Evolutionary conservation across 2,888 invertebrate species (phyloP).

Genomic region (Gortyna flavago): DNA sequence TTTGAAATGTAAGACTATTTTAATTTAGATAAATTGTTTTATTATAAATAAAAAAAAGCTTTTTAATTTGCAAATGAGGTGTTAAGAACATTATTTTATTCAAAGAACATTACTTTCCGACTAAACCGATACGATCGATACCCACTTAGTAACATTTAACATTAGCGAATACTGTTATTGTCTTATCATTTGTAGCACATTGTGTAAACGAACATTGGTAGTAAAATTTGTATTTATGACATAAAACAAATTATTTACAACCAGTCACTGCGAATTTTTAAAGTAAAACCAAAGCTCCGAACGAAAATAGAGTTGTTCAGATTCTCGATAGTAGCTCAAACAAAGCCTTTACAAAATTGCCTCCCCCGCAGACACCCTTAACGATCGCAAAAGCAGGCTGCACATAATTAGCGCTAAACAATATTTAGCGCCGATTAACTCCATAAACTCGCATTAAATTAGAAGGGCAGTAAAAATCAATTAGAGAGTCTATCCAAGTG

Average conservation of each 20-base stretch:
- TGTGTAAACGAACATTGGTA: constrained; percentile 1
- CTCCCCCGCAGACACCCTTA: constrained; percentile 70
- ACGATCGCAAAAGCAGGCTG: constrained; percentile 78
- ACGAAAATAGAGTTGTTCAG: constrained; percentile 51
- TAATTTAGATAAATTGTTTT: neutral
- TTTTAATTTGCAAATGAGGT: constrained; percentile 27
- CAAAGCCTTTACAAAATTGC: constrained; percentile 70
- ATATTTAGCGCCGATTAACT: constrained; percentile 83
- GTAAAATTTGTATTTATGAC: neutral
- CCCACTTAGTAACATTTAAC: constrained; percentile 13
- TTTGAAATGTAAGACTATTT: neutral
- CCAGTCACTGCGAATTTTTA: constrained; percentile 1
- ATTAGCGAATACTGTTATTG: constrained; percentile 10
- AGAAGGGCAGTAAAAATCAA: constrained; percentile 87
- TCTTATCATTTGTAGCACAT: constrained; percentile 7
- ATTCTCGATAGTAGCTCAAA: constrained; percentile 65
- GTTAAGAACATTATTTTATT: constrained; percentile 25
- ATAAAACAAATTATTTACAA: neutral
- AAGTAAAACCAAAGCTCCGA: constrained; percentile 15
- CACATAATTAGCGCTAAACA: constrained; percentile 84
- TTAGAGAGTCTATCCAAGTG: constrained; percentile 82
- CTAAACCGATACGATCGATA: constrained; percentile 18
- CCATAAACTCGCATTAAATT: constrained; percentile 84
- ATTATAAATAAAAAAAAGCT: neutral
- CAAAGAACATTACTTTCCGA: constrained; percentile 11